phyloP scores from a whole-genome alignment of 2,888 invertebrate species.

The Dynastes maya region DNA sequence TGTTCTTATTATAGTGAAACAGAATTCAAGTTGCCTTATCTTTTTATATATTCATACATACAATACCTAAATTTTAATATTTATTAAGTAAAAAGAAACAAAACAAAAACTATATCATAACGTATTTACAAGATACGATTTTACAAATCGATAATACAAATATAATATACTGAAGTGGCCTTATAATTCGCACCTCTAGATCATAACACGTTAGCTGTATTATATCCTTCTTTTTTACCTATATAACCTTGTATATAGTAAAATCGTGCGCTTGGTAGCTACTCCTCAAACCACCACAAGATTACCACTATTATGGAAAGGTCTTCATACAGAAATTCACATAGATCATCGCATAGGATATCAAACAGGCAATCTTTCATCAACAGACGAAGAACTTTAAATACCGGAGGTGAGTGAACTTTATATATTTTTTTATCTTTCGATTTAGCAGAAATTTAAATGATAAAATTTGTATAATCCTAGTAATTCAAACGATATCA shows the following conservation, averaged over 20 bases:
- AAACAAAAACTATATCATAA: constrained; percentile 18
- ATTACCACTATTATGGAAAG: constrained; percentile 64
- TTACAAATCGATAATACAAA: neutral
- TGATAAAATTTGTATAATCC: too few relatives aligned
- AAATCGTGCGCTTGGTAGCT: constrained; percentile 32
- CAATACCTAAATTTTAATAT: constrained; percentile 21
- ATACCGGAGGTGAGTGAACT: constrained; percentile 63
- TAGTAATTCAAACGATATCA: too few relatives aligned
- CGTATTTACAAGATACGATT: constrained; percentile 4
- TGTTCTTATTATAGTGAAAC: constrained; percentile 7
- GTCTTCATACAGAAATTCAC: constrained; percentile 32
- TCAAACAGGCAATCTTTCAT: constrained; percentile 60
- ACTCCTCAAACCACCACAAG: neutral
- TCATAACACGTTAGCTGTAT: constrained; percentile 50
- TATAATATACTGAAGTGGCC: constrained; percentile 59
- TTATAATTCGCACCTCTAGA: constrained; percentile 56
- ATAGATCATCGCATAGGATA: constrained; percentile 17
- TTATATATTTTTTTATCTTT: constrained; percentile 12
- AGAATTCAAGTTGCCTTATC: constrained; percentile 36
- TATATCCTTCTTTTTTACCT: constrained; percentile 57
- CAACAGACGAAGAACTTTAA: constrained; percentile 65
- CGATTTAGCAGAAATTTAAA: too few relatives aligned
- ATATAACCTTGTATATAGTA: neutral
- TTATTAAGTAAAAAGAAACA: neutral
- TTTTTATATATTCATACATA: constrained; percentile 27